Conservation (phyloP, 2,888 invertebrate genomes). For the Polietes domitor region DNA sequence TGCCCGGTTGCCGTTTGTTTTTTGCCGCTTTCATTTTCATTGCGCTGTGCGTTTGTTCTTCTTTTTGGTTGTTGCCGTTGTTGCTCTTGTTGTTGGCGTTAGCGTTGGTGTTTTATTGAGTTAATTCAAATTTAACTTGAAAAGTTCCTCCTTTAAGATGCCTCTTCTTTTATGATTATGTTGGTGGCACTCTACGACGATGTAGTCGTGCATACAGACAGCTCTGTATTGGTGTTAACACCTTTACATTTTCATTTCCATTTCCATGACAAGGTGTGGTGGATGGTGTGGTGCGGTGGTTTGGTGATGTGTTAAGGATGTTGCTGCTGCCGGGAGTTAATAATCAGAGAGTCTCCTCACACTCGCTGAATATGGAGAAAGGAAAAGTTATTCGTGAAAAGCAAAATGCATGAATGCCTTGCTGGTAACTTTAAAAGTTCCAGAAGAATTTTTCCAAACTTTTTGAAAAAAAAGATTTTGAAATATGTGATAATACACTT, state of each 20-base stretch:
- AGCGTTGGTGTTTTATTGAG: slow-evolving; percentile 50
- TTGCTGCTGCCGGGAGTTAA: slow-evolving; percentile 1
- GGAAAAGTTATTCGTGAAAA: too few species aligned
- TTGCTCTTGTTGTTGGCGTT: slow-evolving; percentile 20
- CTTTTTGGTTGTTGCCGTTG: slow-evolving; percentile 16
- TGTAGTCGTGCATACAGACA: neutral
- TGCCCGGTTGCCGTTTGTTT: slow-evolving; percentile 25
- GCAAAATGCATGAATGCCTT: too few species aligned
- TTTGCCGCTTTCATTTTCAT: slow-evolving; percentile 28
- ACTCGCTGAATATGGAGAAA: neutral
- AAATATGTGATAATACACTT: too few species aligned
- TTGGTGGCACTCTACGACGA: neutral
- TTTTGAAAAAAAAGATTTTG: too few species aligned
- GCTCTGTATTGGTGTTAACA: slow-evolving; percentile 45
- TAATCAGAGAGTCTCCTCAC: slow-evolving; percentile 42
- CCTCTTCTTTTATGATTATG: slow-evolving; percentile 40
- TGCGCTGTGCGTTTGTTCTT: slow-evolving; percentile 34
- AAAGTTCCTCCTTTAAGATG: slow-evolving; percentile 60
- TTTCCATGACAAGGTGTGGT: neutral
- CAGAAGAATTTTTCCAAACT: too few species aligned
- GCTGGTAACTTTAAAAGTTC: too few species aligned
- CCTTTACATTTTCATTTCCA: slow-evolving; percentile 15
- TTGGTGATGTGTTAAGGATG: too few species aligned
- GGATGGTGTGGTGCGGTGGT: neutral
- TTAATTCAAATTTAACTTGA: slow-evolving; percentile 66